Evolutionary conservation across 92 coral and sea anemone species (phyloP).

Genomic region (Galaxea fascicularis): DNA sequence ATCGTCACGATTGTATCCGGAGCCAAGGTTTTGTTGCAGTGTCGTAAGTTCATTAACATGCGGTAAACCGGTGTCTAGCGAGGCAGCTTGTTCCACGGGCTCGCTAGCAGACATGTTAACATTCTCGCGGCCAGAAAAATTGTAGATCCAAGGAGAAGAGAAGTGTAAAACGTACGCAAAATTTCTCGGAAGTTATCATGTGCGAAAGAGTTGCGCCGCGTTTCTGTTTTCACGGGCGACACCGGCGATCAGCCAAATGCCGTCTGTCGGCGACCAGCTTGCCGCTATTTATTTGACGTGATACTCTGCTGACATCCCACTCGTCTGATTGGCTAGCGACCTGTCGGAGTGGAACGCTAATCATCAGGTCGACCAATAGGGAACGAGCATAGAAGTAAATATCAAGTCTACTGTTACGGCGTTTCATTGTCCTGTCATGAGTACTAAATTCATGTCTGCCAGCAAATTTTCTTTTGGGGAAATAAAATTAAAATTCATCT

Average conservation of each 20-base stretch:
- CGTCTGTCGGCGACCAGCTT: slow-evolving; percentile 70
- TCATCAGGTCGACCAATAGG: slow-evolving; percentile 75
- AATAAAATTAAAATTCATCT: slow-evolving; percentile 5
- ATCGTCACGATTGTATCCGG: slow-evolving; percentile 42
- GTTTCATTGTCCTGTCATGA: slow-evolving; percentile 55
- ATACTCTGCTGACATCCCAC: slow-evolving; percentile 47
- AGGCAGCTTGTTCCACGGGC: slow-evolving; percentile 16
- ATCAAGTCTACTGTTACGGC: slow-evolving; percentile 70
- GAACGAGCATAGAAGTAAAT: slow-evolving; percentile 42
- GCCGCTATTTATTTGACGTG: slow-evolving; percentile 81
- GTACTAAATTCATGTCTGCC: slow-evolving; percentile 43
- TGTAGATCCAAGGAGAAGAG: slow-evolving; percentile 19
- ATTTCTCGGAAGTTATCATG: slow-evolving; percentile 41
- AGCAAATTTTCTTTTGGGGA: slow-evolving; percentile 17
- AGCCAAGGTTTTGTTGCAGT: slow-evolving; percentile 42
- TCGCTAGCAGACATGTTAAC: slow-evolving; percentile 42
- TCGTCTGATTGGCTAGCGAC: slow-evolving; percentile 76
- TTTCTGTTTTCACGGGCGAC: slow-evolving; percentile 44
- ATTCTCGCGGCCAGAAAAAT: slow-evolving; percentile 25
- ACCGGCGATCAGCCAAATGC: slow-evolving; percentile 62
- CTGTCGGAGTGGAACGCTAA: slow-evolving; percentile 90
- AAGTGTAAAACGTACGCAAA: neutral
- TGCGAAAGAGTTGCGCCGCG: slow-evolving; percentile 12
- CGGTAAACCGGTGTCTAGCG: slow-evolving; percentile 34
- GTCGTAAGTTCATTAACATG: slow-evolving; percentile 59